Evolutionary conservation across 2,797 vertebrate genomes (phyloP).

Genomic region (Vespertilio murinus): DNA sequence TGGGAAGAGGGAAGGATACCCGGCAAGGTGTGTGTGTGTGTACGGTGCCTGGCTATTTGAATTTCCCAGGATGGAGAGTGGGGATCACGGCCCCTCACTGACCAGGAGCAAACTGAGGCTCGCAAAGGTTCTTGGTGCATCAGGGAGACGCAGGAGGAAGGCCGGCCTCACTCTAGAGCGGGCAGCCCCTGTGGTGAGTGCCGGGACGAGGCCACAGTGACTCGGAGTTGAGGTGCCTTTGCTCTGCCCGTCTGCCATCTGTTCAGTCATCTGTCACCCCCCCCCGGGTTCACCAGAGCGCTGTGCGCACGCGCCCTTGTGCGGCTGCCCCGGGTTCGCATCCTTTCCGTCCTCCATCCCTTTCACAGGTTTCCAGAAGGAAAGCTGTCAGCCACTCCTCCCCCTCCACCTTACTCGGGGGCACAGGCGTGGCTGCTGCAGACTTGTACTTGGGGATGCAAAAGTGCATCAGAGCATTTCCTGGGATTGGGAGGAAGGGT

Average conservation of each 20-base stretch:
- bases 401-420: no score
- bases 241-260: not conserved
- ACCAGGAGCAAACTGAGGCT: not conserved
- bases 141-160: not conserved
- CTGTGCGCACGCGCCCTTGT: no score
- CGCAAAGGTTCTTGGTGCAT: not conserved
- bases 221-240: not conserved
- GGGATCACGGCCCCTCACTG: not conserved
- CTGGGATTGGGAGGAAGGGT: not conserved
- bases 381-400: not conserved
- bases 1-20: not conserved
- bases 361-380: not conserved
- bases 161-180: not conserved
- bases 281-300: not conserved
- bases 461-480: not conserved
- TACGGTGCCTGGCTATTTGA: rapidly evolving
- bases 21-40: rapidly evolving
- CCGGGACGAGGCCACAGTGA: not conserved
- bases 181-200: not conserved
- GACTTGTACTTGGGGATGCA: no score
- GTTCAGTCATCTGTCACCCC: not conserved
- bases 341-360: not conserved
- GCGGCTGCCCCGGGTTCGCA: not conserved
- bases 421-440: not conserved
- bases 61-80: not conserved